Conservation (phyloP, 2,113 vertebrate species). For the Misgurnus anguillicaudatus region DNA sequence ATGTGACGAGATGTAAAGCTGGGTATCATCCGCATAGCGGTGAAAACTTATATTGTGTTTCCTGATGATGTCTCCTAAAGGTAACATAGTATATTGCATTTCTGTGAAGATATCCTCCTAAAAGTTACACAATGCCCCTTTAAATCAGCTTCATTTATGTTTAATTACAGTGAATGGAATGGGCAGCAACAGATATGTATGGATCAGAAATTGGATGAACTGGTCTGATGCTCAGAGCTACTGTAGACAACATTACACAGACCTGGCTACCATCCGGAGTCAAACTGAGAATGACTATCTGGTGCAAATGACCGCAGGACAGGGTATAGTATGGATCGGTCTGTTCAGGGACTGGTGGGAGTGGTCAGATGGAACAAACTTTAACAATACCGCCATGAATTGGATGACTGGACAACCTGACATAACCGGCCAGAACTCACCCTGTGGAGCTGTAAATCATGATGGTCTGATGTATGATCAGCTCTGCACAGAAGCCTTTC, state of each 20-base stretch:
- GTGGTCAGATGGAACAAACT: constrained; percentile 33
- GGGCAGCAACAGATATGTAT: background rate
- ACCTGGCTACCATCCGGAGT: too few relatives aligned
- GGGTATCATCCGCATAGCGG: too few relatives aligned
- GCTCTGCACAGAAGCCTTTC: background rate
- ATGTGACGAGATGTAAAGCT: too few relatives aligned
- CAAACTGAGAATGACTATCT: background rate
- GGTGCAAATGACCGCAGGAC: too few relatives aligned
- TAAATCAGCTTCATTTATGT: background rate
- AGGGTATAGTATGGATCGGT: background rate
- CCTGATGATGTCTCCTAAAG: too few relatives aligned
- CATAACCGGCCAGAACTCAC: background rate
- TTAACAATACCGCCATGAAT: background rate
- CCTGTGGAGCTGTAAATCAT: background rate
- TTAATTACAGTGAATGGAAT: background rate
- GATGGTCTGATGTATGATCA: background rate
- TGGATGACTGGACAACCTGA: background rate
- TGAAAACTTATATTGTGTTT: too few relatives aligned
- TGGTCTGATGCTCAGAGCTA: background rate
- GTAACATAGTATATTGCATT: too few relatives aligned
- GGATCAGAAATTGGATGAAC: background rate
- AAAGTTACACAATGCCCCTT: too few relatives aligned
- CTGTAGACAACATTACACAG: too few relatives aligned
- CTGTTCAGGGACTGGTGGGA: constrained; percentile 37
- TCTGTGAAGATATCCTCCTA: too few relatives aligned